Percentiles rank a stretch among this genome's conserved stretches.
phyloP scores from a whole-genome alignment of 1,140 invertebrate species.

The Aricia agestis region DNA sequence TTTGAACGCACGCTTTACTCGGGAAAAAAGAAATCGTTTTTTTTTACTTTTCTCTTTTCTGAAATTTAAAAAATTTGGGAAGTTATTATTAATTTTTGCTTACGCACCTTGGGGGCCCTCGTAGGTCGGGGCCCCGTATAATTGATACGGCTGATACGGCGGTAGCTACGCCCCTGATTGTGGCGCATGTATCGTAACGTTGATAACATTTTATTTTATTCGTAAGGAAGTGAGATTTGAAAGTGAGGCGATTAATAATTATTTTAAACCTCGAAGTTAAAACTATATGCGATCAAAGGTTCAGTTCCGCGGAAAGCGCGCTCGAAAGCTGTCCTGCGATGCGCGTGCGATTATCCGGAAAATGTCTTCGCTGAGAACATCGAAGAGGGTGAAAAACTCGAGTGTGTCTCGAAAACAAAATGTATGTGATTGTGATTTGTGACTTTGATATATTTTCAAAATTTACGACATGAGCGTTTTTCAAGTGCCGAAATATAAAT shows the following conservation, averaged over 20 bases:
- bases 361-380: slow-evolving; percentile 37
- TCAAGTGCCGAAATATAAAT: neutral
- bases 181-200: neutral
- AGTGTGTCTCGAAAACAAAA: slow-evolving; percentile 23
- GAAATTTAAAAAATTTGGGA: no score
- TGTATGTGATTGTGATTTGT: slow-evolving; percentile 19
- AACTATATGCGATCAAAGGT: neutral
- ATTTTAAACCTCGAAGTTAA: neutral
- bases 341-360: slow-evolving; percentile 26
- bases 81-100: no score
- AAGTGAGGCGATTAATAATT: neutral
- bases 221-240: neutral
- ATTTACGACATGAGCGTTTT: neutral
- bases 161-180: no score
- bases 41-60: no score
- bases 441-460: neutral
- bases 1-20: no score
- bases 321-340: neutral
- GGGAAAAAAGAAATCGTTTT: no score
- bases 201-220: neutral
- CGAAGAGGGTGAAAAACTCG: slow-evolving; percentile 40
- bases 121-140: no score
- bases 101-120: no score
- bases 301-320: slow-evolving; percentile 6
- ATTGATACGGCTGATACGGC: no score